These are phyloP conservation scores for Saturnia pavonia DNA, from an alignment of 2,888 invertebrate species.

Conservation along the genomic window DNA sequence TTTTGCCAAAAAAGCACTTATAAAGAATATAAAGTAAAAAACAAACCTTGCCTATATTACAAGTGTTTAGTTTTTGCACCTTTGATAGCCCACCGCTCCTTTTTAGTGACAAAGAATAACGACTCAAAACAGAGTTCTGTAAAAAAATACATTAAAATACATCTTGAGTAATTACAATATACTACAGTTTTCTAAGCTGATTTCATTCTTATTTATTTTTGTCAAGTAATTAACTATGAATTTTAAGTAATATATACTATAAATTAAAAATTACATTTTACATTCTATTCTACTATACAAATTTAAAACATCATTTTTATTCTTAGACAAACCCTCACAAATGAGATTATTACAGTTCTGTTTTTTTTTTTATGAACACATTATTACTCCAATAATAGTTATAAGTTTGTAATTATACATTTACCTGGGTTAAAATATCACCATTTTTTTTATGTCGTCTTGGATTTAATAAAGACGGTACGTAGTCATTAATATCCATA, in stretches of 20 bases:
- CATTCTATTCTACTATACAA: no score
- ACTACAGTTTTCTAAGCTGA: no score
- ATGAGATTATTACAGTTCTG: no score
- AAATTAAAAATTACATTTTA: no score
- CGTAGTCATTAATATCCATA: constrained; percentile 55
- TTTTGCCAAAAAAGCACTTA: neutral
- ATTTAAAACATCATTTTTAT: no score
- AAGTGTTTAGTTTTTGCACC: constrained; percentile 27
- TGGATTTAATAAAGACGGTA: constrained; percentile 67
- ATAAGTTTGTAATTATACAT: no score
- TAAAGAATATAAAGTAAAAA: neutral
- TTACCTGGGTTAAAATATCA: constrained; percentile 59
- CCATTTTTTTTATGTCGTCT: constrained; percentile 45
- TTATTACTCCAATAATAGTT: neutral
- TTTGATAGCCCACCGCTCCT: constrained; percentile 30
- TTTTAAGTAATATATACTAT: no score
- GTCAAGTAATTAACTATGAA: no score
- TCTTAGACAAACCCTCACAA: no score
- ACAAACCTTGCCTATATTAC: constrained; percentile 9
- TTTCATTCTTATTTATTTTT: no score
- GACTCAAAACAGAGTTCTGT: constrained; percentile 54
- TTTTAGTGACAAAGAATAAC: constrained; percentile 54
- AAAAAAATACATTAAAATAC: no score
- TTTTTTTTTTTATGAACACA: neutral
- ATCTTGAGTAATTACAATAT: neutral